Evolutionary conservation across 2,888 invertebrate genomes (phyloP).

Genomic region (Torymus texanus): DNA sequence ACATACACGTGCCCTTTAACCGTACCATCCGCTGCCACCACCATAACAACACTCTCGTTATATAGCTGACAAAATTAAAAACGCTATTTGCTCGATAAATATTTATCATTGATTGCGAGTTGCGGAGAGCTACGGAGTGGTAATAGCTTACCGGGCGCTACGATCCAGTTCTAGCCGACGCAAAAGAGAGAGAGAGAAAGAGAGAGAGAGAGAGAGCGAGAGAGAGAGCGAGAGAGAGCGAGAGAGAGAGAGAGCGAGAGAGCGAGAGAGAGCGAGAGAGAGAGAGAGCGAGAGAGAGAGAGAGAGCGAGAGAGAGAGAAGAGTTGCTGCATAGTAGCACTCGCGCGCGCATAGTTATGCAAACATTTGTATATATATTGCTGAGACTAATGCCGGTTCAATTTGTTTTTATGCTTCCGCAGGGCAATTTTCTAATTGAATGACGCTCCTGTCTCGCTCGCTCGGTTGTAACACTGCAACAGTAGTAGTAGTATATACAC

Average conservation of each 20-base stretch:
- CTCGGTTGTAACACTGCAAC: no score
- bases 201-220: no score
- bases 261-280: background rate
- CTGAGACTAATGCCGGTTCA: constrained; percentile 53
- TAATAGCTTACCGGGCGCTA: background rate
- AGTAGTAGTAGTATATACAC: no score
- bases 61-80: no score
- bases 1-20: no score
- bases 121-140: background rate
- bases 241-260: background rate
- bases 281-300: background rate
- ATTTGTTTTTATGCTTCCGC: constrained; percentile 59
- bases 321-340: constrained; percentile 23
- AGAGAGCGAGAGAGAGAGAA: background rate
- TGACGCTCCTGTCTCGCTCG: constrained; percentile 1
- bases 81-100: constrained; percentile 14
- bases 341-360: constrained; percentile 53
- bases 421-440: constrained; percentile 56
- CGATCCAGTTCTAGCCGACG: constrained; percentile 29
- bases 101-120: constrained; percentile 9
- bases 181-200: background rate
- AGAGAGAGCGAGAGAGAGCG: no score
- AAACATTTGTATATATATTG: constrained; percentile 49
- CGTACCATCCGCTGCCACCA: no score
- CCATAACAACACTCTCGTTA: no score